These are phyloP conservation scores for Dromaius novaehollandiae DNA, from an alignment of 2,113 vertebrate genomes.

Conservation along the genomic window DNA sequence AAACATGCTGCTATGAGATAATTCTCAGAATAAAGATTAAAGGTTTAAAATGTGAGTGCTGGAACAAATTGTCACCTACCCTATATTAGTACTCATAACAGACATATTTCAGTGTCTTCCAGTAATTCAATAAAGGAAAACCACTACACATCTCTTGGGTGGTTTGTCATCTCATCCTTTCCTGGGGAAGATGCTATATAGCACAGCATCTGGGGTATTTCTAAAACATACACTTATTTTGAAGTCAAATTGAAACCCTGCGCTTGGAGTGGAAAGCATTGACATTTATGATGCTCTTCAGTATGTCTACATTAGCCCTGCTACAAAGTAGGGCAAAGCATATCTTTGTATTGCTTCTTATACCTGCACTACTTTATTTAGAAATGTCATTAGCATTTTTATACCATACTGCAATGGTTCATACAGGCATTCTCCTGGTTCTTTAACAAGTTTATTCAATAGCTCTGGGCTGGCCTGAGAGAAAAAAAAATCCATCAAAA, in stretches of 20 bases:
- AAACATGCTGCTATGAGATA: not conserved
- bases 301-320: not conserved
- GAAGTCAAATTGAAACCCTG: not conserved
- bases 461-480: not conserved
- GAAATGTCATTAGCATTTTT: not conserved
- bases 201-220: not conserved
- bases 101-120: not conserved
- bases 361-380: not conserved
- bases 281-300: not conserved
- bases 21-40: slow-evolving; percentile 4
- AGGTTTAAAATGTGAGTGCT: not conserved
- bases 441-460: too few relatives aligned
- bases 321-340: not conserved
- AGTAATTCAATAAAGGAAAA: not conserved
- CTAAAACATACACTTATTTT: not conserved
- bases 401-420: not conserved
- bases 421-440: not conserved
- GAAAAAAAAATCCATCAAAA: not conserved
- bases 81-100: not conserved
- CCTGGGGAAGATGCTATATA: not conserved
- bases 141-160: not conserved
- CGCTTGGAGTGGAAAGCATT: not conserved
- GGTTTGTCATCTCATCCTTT: not conserved
- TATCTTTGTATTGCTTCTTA: not conserved
- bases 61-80: not conserved